phyloP scores from a whole-genome alignment of 2,888 invertebrate genomes.

The Hanleya hanleyi region DNA sequence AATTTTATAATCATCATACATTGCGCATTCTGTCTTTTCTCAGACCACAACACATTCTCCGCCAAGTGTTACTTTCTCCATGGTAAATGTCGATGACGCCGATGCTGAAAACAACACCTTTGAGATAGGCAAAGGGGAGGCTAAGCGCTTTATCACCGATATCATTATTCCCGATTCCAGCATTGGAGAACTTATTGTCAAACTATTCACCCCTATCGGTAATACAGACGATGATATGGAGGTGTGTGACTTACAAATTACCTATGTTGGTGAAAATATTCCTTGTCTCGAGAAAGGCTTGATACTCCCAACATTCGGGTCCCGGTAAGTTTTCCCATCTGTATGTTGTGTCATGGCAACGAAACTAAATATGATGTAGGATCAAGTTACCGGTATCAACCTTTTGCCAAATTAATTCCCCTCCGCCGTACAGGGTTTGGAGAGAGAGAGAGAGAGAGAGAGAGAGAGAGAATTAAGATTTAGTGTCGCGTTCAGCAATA shows the following conservation, averaged over 20 bases:
- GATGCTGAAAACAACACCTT: background rate
- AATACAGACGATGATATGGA: conserved; percentile 44
- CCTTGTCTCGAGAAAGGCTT: conserved; percentile 49
- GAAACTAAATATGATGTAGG: too few relatives aligned
- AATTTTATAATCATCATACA: too few relatives aligned
- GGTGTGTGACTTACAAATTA: conserved; percentile 48
- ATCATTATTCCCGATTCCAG: conserved; percentile 40
- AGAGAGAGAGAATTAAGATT: too few relatives aligned
- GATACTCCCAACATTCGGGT: conserved; percentile 18
- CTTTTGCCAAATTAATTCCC: too few relatives aligned
- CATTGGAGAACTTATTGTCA: conserved; percentile 38
- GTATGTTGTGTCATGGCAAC: too few relatives aligned
- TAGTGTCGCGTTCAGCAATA: too few relatives aligned
- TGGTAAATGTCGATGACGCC: background rate
- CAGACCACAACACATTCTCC: background rate
- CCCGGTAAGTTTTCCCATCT: too few relatives aligned
- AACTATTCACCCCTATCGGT: conserved; percentile 42
- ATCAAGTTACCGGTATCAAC: too few relatives aligned
- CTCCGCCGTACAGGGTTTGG: too few relatives aligned
- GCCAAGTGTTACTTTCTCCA: background rate
- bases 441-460: too few relatives aligned
- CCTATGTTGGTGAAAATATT: conserved; percentile 54
- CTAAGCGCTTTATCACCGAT: conserved; percentile 41
- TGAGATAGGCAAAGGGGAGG: conserved; percentile 34
- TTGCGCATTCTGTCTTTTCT: background rate